Percentiles rank a stretch among this genome's conserved stretches.
Conservation (phyloP, 1,140 invertebrate species). For the Zaprionus davidi region DNA sequence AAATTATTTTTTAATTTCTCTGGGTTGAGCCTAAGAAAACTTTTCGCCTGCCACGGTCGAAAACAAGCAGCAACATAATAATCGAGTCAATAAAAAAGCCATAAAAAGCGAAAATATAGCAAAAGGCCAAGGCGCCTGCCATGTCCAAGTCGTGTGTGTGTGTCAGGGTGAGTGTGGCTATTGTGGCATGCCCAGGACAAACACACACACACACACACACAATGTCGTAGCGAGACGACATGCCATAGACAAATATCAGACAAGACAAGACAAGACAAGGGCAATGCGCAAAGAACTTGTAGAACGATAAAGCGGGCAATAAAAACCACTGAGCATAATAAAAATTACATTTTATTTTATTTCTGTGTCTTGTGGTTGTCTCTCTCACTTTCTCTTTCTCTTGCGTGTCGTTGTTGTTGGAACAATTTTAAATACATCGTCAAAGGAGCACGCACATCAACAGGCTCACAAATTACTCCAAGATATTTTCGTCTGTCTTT, state of each 20-base stretch:
- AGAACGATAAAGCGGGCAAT: constrained; percentile 80
- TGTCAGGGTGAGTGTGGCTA: constrained; percentile 43
- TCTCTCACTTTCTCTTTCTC: not conserved
- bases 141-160: constrained; percentile 58
- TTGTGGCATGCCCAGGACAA: constrained; percentile 35
- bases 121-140: constrained; percentile 51
- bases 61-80: constrained; percentile 80
- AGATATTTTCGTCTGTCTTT: constrained; percentile 60
- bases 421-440: constrained; percentile 77
- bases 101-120: constrained; percentile 76
- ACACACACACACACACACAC: not conserved
- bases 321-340: constrained; percentile 82
- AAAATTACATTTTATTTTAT: constrained; percentile 83
- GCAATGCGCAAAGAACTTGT: constrained; percentile 64
- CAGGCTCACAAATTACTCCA: constrained; percentile 66
- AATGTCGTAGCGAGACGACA: constrained; percentile 41
- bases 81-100: constrained; percentile 82
- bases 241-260: constrained; percentile 81
- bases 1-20: constrained; percentile 82
- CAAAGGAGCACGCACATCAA: constrained; percentile 74
- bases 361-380: constrained; percentile 50
- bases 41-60: constrained; percentile 53
- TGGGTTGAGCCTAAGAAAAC: constrained; percentile 57
- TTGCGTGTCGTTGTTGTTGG: constrained; percentile 21
- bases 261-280: constrained; percentile 59